Evolutionary conservation across 2,888 invertebrate species (phyloP), one percentile per base, ranked within the genome.

Genomic region (Andrena chrysosceles): DNA sequence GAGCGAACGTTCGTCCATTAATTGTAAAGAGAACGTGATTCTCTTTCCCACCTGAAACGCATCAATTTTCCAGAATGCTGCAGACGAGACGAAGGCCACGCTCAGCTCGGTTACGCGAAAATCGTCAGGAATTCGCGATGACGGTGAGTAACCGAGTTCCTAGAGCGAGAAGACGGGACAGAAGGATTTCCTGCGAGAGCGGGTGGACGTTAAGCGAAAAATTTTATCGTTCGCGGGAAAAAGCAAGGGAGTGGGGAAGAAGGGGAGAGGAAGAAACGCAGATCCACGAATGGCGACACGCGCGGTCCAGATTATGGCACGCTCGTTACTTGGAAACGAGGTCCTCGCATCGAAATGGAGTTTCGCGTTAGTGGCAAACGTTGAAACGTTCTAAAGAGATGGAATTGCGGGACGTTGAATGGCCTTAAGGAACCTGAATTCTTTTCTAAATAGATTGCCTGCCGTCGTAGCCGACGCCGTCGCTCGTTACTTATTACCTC

Each of bases 381-480:
- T 23, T 69, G 84, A 83, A 82, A 81, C 89, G 82, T 72, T 85
- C 81, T 86, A 87, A 89, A 86, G 81, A 89, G 76, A 83, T 84
- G 80, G 81, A 87, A 87, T 87, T 89, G 86, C 87, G 86, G 86
- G 86, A 88, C 89, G 86, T 85, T 88, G 87, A 91, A 90, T 89
- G 88, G 89, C 90, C 89, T 91, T 89, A 90, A 91, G 89, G 90
- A 90, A 91, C 87, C 90, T 90, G 81, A 91, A 92, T 91, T 91
- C 91, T 92, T 91, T 89, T 91, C 90, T 86, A 88, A 90, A 91
- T 91, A 90, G 90, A 91, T 93, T 91, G 91, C 88, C 87, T 85
- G 88, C 85, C 87, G 87, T 59, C 59, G 69, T 23, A 4, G 56
- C 77, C 84, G 84, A 66, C 75, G 86, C 71, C 84, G 84, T 78